These are phyloP conservation scores for Pachypanchax playfairii DNA, from an alignment of 2,113 vertebrate species.

Conservation along the genomic window DNA sequence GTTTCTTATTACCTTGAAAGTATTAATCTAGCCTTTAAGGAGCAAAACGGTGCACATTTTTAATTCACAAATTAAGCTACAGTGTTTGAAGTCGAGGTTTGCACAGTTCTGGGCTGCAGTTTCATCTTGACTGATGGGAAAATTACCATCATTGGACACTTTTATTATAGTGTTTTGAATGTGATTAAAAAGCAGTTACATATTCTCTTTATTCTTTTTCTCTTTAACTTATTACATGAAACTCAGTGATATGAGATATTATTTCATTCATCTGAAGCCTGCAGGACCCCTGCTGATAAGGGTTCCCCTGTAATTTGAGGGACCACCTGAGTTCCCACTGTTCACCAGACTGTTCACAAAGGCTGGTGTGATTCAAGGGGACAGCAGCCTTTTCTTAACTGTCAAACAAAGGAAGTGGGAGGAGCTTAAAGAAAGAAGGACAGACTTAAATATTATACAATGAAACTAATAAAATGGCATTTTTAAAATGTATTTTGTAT, in stretches of 20 bases:
- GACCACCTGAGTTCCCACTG: constrained; percentile 36
- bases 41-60: constrained; percentile 10
- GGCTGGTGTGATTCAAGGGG: constrained; percentile 58
- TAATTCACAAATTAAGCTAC: constrained; percentile 24
- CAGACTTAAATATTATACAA: background rate
- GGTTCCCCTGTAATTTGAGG: constrained; percentile 11
- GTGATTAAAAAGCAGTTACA: too few species aligned
- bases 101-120: background rate
- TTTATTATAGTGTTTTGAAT: fast-evolving
- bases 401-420: constrained; percentile 59
- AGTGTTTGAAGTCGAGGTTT: constrained; percentile 14
- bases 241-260: background rate
- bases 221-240: too few species aligned
- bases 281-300: constrained; percentile 32
- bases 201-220: too few species aligned
- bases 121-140: constrained; percentile 1
- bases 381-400: constrained; percentile 61
- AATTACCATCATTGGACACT: background rate
- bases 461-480: too few species aligned
- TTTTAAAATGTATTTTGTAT: too few species aligned
- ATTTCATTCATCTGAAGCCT: constrained; percentile 11
- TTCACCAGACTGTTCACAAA: constrained; percentile 41
- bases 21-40: constrained; percentile 43
- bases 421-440: constrained; percentile 14
- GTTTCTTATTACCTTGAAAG: constrained; percentile 19